Evolutionary conservation across 2,113 vertebrate genomes (phyloP).

Genomic region (Pachypanchax playfairii): DNA sequence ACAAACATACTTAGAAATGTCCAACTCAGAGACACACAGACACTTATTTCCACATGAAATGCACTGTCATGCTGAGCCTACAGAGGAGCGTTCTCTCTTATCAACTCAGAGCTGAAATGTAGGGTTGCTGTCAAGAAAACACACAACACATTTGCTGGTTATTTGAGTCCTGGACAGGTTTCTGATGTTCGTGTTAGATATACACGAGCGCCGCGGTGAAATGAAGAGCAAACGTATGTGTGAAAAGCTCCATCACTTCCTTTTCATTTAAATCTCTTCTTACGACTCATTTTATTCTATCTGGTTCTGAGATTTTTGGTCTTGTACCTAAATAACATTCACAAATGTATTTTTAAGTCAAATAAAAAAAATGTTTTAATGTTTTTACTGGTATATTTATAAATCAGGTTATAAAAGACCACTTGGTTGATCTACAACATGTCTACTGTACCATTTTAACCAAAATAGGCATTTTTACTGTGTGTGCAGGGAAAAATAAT

Average conservation of each 20-base stretch:
- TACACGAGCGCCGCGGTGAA: not conserved
- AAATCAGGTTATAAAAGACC: not conserved
- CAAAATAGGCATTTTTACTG: no score
- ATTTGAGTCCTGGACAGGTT: constrained; percentile 12
- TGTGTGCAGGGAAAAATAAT: not conserved
- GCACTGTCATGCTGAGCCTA: constrained; percentile 1
- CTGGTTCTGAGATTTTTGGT: not conserved
- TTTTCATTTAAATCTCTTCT: not conserved
- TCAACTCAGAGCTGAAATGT: constrained; percentile 39
- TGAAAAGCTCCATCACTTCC: not conserved
- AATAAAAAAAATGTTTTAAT: not conserved
- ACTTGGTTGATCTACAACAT: not conserved
- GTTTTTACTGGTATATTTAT: not conserved
- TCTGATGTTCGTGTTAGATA: constrained; percentile 16
- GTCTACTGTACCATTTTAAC: not conserved
- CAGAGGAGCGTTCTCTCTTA: constrained; percentile 26
- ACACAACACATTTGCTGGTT: constrained; percentile 9
- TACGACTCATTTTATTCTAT: not conserved
- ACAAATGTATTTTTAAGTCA: not conserved
- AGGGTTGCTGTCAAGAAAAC: constrained; percentile 27
- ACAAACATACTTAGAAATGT: constrained; percentile 4
- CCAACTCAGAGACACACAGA: constrained; percentile 1
- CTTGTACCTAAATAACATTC: not conserved
- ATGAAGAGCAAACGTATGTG: not conserved
- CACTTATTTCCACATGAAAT: constrained; percentile 10